A percentile compares a stretch with the other conserved stretches of the same genome.
Conservation (phyloP, 2,797 vertebrate species). For the Catamblyrhynchus diadema region DNA sequence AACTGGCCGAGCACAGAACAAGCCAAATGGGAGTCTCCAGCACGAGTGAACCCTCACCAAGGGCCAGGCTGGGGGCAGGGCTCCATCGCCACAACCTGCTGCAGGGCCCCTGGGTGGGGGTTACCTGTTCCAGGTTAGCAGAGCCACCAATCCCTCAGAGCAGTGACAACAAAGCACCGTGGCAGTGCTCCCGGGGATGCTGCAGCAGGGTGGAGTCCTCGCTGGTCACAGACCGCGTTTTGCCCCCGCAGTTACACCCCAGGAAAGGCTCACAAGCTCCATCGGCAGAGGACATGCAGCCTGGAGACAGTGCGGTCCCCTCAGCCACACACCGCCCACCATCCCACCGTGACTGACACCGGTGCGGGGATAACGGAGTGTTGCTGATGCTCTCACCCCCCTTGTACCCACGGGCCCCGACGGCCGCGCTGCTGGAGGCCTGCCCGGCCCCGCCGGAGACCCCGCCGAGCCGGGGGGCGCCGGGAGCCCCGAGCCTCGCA, state of each 20-base stretch:
- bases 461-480: not conserved
- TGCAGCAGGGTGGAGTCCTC: not conserved
- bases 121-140: not conserved
- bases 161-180: not conserved
- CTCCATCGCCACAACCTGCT: not conserved
- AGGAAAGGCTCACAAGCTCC: not conserved
- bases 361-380: not conserved
- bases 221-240: not conserved
- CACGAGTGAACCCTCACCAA: fast-evolving
- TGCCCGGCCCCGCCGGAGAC: not conserved
- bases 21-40: not conserved
- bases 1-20: fast-evolving
- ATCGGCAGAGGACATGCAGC: fast-evolving
- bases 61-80: not conserved
- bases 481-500: not conserved
- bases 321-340: not conserved
- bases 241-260: not conserved
- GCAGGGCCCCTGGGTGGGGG: not conserved
- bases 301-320: fast-evolving
- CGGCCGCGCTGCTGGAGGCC: not conserved
- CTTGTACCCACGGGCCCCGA: not conserved
- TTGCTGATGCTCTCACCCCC: not conserved
- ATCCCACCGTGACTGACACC: fast-evolving
- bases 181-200: not conserved
- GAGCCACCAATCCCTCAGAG: not conserved